These are phyloP conservation scores for Phoxinus dragarum DNA, from an alignment of 2,797 vertebrate species.

Conservation along the genomic window DNA sequence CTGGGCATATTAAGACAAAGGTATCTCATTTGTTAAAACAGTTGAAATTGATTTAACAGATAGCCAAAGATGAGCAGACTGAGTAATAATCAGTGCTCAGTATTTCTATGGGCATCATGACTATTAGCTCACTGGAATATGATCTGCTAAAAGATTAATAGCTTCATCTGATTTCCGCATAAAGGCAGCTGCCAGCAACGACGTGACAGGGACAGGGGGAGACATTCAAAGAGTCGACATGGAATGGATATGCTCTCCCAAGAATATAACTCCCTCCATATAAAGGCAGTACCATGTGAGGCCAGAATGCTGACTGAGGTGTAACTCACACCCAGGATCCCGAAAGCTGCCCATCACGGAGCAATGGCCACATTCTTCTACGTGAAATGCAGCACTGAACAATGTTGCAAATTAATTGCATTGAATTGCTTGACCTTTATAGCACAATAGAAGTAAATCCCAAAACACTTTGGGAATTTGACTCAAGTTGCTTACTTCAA, in stretches of 20 bases:
- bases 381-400: slow-evolving; percentile 3
- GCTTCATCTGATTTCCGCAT: slow-evolving; percentile 68
- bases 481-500: not conserved
- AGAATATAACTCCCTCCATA: slow-evolving; percentile 82
- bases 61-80: not conserved
- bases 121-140: slow-evolving; percentile 50
- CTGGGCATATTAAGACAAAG: not conserved
- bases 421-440: slow-evolving; percentile 26
- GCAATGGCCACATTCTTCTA: slow-evolving; percentile 20
- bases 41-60: too few relatives aligned
- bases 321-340: slow-evolving; percentile 66
- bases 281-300: slow-evolving; percentile 76
- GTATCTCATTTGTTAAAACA: not conserved
- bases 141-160: slow-evolving; percentile 64
- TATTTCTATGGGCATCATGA: slow-evolving; percentile 43
- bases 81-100: slow-evolving; percentile 35
- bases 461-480: not conserved
- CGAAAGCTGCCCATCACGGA: slow-evolving; percentile 29
- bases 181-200: slow-evolving; percentile 70
- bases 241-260: slow-evolving; percentile 80
- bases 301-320: slow-evolving; percentile 78
- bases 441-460: slow-evolving; percentile 1
- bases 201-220: slow-evolving; percentile 35
- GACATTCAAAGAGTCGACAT: slow-evolving; percentile 75
- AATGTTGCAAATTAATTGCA: slow-evolving; percentile 18